These are phyloP conservation scores for Ciconia nigra DNA, from an alignment of 2,797 vertebrate genomes.

Conservation along the genomic window DNA sequence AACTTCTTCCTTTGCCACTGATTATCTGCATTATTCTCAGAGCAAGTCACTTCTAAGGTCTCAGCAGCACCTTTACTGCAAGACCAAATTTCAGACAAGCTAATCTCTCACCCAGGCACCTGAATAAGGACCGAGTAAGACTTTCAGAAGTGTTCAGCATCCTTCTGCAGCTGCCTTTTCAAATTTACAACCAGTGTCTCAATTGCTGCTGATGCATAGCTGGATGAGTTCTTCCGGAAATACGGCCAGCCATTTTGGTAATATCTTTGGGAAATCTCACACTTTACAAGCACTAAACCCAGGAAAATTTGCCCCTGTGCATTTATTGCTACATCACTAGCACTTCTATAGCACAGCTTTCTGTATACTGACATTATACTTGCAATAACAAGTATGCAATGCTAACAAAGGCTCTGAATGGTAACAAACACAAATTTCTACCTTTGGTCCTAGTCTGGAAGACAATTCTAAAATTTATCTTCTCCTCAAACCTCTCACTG, in stretches of 20 bases:
- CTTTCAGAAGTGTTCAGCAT: neutral
- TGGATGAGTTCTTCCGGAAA: neutral
- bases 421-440: neutral
- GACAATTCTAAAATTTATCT: neutral
- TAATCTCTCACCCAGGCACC: neutral
- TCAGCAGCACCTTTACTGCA: neutral
- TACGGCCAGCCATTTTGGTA: neutral
- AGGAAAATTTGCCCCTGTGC: neutral
- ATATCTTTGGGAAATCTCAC: neutral
- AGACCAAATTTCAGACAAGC: neutral
- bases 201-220: conserved; percentile 24
- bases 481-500: neutral
- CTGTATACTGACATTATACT: rapidly evolving
- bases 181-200: neutral
- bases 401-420: neutral
- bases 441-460: neutral
- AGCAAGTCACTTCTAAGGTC: neutral
- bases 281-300: neutral
- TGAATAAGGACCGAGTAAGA: neutral
- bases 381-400: too few species aligned
- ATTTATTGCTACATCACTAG: neutral
- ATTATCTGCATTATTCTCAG: neutral
- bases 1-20: neutral
- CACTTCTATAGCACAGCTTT: neutral
- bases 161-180: neutral